Evolutionary conservation across 2,113 vertebrate genomes (phyloP), one percentile per base, ranked within the genome.

Genomic region (Thunnus thynnus): DNA sequence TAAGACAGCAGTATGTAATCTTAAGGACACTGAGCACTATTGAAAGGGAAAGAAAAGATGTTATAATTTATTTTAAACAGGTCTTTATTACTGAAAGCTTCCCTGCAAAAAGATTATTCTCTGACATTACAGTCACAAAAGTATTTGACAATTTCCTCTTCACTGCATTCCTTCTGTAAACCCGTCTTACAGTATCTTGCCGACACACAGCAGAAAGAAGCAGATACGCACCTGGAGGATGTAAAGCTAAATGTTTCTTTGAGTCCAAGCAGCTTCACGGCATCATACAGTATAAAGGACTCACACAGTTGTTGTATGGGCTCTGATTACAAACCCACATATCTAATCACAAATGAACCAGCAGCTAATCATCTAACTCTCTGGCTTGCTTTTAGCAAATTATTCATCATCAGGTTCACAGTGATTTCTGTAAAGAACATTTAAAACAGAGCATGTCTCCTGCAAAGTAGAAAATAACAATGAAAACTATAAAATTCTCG

Each of bases 131-230:
- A 65, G 47, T 57, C 44, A 62, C 12, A 1, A 65, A 56, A 76
- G 30, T 63, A 66, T 86, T 73, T 79, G 41, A 75, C 80, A 90
- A 86, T 86, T 87, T 91, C 85, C 88, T 83, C 60, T 44, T 25
- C 13, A 5, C 55, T 20, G 9, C 74, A 73, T 85, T 86, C 70
- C 65, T 10, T 18, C 30, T 60, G 7, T 71, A 71, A 25, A 20
- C 54, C 17, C 0, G 17, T 62, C 18, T 57, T 62, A 57, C n/a
- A 58, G 27, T 1, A 51, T 80, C 54, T 57, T 36, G 0, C 14
- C 5, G 2, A 46, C 51, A 52, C 36, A 50, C 32, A 55, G 16
- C 8, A 56, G 17, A 76, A 16, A 41, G n/a, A 63, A 41, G 41
- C 2, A 50, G 54, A 13, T 27, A 60, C 58, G 32, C 63, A 76